Evolutionary conservation across 2,797 vertebrate species (phyloP).

Genomic region (Spondyliosoma cantharus): DNA sequence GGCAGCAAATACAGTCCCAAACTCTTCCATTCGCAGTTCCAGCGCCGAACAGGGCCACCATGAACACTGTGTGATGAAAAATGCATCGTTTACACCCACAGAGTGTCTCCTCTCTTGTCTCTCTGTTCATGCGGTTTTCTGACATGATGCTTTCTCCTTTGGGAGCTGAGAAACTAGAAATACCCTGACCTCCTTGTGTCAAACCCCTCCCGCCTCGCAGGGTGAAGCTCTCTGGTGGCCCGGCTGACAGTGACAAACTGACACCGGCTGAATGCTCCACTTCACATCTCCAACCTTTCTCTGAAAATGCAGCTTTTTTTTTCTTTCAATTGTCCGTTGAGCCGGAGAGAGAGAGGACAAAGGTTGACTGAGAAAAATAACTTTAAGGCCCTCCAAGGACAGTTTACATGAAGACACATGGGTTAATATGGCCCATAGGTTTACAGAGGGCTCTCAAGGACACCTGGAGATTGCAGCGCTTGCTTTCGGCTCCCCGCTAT

Average conservation of each 20-base stretch:
- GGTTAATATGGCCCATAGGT: conserved; percentile 6
- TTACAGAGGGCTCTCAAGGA: not conserved
- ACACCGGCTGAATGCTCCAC: conserved; percentile 70
- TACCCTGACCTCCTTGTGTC: conserved; percentile 76
- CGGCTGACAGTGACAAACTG: conserved; percentile 77
- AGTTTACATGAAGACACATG: conserved; percentile 35
- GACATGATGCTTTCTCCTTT: conserved; percentile 62
- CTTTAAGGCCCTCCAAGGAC: conserved; percentile 19
- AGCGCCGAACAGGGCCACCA: conserved; percentile 9
- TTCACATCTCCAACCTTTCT: conserved; percentile 61
- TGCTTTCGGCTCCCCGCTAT: not conserved
- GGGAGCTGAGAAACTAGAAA: conserved; percentile 65
- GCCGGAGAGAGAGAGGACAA: conserved; percentile 14
- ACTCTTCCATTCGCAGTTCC: not conserved
- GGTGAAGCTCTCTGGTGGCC: conserved; percentile 58
- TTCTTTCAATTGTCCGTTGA: conserved; percentile 28
- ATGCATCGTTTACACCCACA: conserved; percentile 63
- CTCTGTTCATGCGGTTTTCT: conserved; percentile 54
- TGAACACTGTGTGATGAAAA: conserved; percentile 43
- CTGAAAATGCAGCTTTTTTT: conserved; percentile 24
- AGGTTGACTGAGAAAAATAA: conserved; percentile 42
- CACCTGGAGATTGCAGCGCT: not conserved
- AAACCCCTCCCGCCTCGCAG: conserved; percentile 45
- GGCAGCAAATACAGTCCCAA: not conserved
- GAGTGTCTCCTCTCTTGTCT: conserved; percentile 47